Evolutionary conservation across 2,888 invertebrate genomes (phyloP), one percentile per base, ranked within the genome.

Genomic region (Acanthacorydalis orientalis): DNA sequence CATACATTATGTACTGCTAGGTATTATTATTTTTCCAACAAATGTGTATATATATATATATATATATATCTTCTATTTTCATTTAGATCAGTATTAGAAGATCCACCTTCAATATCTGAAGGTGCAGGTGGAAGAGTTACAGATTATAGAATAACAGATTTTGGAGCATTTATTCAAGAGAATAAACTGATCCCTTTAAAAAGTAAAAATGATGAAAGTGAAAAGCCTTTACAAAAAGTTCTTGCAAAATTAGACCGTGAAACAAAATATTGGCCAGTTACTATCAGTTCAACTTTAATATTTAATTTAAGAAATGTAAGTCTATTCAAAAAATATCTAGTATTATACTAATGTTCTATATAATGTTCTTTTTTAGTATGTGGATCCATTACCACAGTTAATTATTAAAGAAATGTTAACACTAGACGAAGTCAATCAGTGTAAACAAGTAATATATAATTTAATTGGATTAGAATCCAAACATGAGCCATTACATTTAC

Each of bases 101-200:
- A 96, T 64, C 90, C 92, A 1, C 95, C 95, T 0, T 89, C 93
- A 0, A 87, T 96, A 45, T 89, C 86, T 31, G 96, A 96, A 66
- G 95, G 95, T 1, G 82, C 84, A 35, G 96, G 96, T 0, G 96
- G 95, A 0, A 72, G 92, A 39, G 88, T 96, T 39, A 88, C 91
- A 0, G 96, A 96, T 64, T 96, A 96, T 60, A 74, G 79, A 49
- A 77, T 80, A 52, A 72, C 82, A 63, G 93, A 95, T 65, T 90
- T 95, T 64, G 90, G 90, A 0, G 77, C 80, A 7, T 72, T 95
- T 35, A 89, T 95, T 74, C 84, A 87, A 59, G 80, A 82, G 55
- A 89, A 90, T 61, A 74, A 80, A 47, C 61, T 96, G 51, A 73
- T 80, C 4, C 91, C 93, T 0, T 60, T 80, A 0, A 80, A 81